These are phyloP conservation scores for Hyperopisus bebe DNA, from an alignment of 2,113 vertebrate genomes.

Conservation along the genomic window DNA sequence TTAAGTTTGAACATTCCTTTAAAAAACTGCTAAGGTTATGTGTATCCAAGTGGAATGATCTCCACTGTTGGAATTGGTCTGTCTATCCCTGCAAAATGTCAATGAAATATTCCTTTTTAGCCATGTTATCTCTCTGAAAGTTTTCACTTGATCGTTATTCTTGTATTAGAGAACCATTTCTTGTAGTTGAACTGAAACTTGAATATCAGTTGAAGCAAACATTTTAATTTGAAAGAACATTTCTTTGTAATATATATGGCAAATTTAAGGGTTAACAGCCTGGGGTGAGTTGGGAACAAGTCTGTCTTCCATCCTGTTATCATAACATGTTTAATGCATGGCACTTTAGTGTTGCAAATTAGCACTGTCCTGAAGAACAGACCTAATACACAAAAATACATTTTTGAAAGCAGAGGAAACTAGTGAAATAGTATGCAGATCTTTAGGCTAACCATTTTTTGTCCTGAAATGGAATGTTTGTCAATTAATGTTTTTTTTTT, in stretches of 20 bases:
- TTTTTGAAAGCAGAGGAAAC: background rate
- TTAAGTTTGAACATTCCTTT: background rate
- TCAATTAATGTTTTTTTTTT: slow-evolving; percentile 46
- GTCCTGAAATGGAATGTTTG: slow-evolving; percentile 59
- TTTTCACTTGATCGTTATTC: background rate
- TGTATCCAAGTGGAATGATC: slow-evolving; percentile 30
- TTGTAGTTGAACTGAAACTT: background rate
- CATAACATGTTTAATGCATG: slow-evolving; percentile 59
- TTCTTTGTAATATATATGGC: background rate
- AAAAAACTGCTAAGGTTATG: background rate
- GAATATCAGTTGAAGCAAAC: background rate
- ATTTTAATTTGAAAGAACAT: background rate
- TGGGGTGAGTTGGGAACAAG: slow-evolving; percentile 30
- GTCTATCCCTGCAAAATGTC: background rate
- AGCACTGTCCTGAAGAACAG: slow-evolving; percentile 34
- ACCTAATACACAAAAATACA: background rate
- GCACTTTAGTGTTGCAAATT: slow-evolving; percentile 46
- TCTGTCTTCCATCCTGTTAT: slow-evolving; percentile 49
- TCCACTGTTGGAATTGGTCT: slow-evolving; percentile 25
- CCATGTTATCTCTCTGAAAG: background rate
- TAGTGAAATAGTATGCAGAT: background rate
- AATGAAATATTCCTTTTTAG: background rate
- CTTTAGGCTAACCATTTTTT: slow-evolving; percentile 15
- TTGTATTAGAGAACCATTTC: background rate
- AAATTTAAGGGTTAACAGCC: background rate